These are phyloP conservation scores for Schizopygopsis malacanthus DNA, from an alignment of 2,797 vertebrate genomes.

Conservation along the genomic window DNA sequence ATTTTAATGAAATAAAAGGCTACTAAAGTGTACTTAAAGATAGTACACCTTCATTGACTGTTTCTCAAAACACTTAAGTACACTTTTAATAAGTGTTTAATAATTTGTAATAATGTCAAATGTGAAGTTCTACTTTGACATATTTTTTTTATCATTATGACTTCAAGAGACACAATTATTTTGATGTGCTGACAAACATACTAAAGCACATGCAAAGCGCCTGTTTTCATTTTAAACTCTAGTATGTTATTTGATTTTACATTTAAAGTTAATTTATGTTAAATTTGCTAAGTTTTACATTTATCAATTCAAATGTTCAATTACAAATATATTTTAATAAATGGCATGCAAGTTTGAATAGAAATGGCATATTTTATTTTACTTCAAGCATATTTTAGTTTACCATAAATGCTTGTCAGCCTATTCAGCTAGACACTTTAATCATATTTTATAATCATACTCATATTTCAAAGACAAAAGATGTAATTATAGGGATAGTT, in stretches of 20 bases:
- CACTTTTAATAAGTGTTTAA: not conserved
- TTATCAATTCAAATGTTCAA: no score
- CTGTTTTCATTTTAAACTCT: not conserved
- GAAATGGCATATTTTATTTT: no score
- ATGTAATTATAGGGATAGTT: no score
- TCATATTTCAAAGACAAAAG: no score
- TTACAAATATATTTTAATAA: no score
- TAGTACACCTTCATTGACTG: not conserved
- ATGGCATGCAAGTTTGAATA: no score
- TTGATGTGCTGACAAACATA: not conserved
- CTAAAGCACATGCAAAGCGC: not conserved
- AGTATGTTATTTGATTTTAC: not conserved
- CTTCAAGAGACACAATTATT: not conserved
- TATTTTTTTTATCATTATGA: not conserved
- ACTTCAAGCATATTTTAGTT: no score
- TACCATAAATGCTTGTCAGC: no score
- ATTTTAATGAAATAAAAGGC: not conserved
- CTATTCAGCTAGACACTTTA: no score
- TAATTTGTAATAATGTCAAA: slow-evolving; percentile 1
- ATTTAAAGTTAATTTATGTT: no score
- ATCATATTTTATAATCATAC: no score
- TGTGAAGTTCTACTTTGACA: not conserved
- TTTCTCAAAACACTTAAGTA: not conserved
- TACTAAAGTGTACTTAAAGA: not conserved
- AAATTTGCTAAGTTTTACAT: no score